Base-by-base conservation (phyloP, 2,113 vertebrate species). In the Austrofundulus limnaeus region DNA sequence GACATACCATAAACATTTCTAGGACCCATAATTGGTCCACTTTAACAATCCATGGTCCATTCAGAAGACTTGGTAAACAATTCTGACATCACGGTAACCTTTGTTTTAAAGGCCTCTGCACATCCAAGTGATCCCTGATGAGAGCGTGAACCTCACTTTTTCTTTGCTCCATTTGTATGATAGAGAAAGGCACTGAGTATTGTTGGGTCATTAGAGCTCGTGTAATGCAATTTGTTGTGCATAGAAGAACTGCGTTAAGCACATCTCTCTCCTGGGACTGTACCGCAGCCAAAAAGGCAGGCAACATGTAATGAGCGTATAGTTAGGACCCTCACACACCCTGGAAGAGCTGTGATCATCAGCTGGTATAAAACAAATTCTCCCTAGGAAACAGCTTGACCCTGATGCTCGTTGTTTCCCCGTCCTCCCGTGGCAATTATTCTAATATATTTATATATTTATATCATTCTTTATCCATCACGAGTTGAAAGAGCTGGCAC, bases 361-460 rank as follows among this genome's bases (percentile, higher is more conserved):
- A 11, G 25, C 46, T 58, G 93, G 93, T 92, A 91, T 67, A 71
- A 64, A 80, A 49, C 87, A 93, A 87, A 90, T 79, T 82, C 91
- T 94, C 93, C 93, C 89, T 82, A 77, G 92, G 93, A 93, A 91
- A 87, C 91, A 92, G 91, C 94, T 81, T 94, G 93, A 94, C 92
- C 92, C 90, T 87, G 86, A 37, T 69, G 65, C 82, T 89, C 84
- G 85, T 86, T 91, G 82, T 88, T 92, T 91, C 89, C 82, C 63
- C 66, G 34, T 82, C 72, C 59, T 65, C 78, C 72, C 75, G 66
- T 74, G 85, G 37, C 53, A 73, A 54, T 83, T 87, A 82, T 83
- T 88, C 66, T 75, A 80, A 89, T 84, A 59, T 76, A 82, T 86
- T 81, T 77, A 77, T 28, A 28, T 76, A 82, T 66, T 72, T 82